Conservation (phyloP, 1,140 invertebrate genomes). For the Achroia grisella region DNA sequence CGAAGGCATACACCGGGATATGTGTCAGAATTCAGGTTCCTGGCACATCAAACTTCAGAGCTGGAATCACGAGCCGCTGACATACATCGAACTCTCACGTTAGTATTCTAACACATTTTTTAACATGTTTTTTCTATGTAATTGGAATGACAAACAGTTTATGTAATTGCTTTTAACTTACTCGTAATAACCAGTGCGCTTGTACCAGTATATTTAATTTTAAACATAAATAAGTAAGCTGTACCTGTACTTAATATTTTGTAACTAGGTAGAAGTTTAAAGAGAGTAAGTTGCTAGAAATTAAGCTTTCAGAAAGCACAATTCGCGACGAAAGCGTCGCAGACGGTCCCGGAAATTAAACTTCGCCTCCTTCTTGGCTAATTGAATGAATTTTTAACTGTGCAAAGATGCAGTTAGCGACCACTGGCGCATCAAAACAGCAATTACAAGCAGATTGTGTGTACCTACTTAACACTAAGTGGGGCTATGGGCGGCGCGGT, state of each 20-base stretch:
- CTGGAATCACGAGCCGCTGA: slow-evolving; percentile 92
- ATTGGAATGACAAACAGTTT: too few species aligned
- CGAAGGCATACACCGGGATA: slow-evolving; percentile 92
- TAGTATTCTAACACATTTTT: slow-evolving; percentile 49
- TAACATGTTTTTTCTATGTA: too few species aligned
- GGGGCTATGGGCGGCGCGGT: slow-evolving; percentile 15
- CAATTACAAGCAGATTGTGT: slow-evolving; percentile 70
- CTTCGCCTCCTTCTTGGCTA: slow-evolving; percentile 49
- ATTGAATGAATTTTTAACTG: slow-evolving; percentile 66
- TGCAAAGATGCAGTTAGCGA: slow-evolving; percentile 55
- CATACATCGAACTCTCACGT: slow-evolving; percentile 90
- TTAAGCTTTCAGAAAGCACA: slow-evolving; percentile 39
- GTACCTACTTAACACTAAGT: slow-evolving; percentile 44
- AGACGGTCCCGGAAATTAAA: slow-evolving; percentile 40
- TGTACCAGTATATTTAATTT: too few species aligned
- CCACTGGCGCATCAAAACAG: slow-evolving; percentile 43
- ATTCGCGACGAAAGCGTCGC: slow-evolving; percentile 33
- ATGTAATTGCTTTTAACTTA: too few species aligned
- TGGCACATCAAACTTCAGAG: slow-evolving; percentile 94
- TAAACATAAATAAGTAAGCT: too few species aligned
- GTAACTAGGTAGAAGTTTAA: slow-evolving; percentile 4
- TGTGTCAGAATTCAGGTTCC: slow-evolving; percentile 97
- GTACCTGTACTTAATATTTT: too few species aligned
- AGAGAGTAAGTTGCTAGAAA: slow-evolving; percentile 29
- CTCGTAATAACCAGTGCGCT: too few species aligned